Evolutionary conservation across 2,888 invertebrate species (phyloP).

Genomic region (Rhabditophanes sp.): DNA sequence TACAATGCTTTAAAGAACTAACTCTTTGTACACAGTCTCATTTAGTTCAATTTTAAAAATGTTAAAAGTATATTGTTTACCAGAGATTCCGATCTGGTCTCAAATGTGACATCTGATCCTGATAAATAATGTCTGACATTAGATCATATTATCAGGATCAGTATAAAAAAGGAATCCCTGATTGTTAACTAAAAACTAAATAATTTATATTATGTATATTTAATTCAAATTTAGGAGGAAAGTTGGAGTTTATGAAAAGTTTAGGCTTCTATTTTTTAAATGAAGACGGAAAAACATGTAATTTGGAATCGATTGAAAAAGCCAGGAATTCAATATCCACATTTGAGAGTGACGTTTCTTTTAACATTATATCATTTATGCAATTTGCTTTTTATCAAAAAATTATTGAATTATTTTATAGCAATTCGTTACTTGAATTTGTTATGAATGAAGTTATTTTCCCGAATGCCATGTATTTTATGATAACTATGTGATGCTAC

Average conservation of each 20-base stretch:
- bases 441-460: conserved; percentile 30
- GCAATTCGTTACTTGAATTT: conserved; percentile 15
- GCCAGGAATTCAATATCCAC: conserved; percentile 1
- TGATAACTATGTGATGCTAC: conserved; percentile 26
- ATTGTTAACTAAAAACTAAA: no score
- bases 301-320: conserved; percentile 10
- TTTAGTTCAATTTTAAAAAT: no score
- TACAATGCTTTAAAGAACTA: no score
- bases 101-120: no score
- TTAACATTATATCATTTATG: not conserved
- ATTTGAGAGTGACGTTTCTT: conserved; percentile 1
- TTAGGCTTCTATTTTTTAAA: conserved; percentile 35
- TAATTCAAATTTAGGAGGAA: conserved; percentile 20
- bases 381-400: conserved; percentile 33
- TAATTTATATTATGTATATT: no score
- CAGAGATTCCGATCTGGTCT: no score
- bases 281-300: conserved; percentile 16
- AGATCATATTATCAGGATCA: no score
- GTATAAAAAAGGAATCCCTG: no score
- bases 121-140: no score
- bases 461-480: conserved; percentile 41
- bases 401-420: conserved; percentile 27
- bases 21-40: no score
- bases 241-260: conserved; percentile 21
- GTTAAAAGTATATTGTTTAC: no score